Percentiles rank a stretch among this genome's conserved stretches.
These are phyloP conservation scores for Eulacestoma nigropectus DNA, from an alignment of 2,113 vertebrate genomes.

Conservation along the genomic window DNA sequence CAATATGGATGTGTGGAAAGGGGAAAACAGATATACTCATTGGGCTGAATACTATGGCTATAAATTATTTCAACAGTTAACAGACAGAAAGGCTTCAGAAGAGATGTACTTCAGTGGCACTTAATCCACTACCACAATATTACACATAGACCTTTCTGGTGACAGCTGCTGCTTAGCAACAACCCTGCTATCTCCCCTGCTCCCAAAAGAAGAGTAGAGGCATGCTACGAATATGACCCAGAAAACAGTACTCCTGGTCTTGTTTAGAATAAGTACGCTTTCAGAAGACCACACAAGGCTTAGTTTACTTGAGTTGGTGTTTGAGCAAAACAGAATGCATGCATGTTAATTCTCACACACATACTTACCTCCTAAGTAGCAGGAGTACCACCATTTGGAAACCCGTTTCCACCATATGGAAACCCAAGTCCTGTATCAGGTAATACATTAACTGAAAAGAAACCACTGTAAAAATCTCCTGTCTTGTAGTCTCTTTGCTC, in stretches of 20 bases:
- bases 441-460: not conserved
- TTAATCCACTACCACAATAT: not conserved
- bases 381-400: not conserved
- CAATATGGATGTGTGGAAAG: not conserved
- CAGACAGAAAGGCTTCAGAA: not conserved
- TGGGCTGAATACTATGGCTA: not conserved
- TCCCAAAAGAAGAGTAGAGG: not conserved
- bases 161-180: not conserved
- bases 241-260: not conserved
- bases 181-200: not conserved
- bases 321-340: not conserved
- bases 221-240: not conserved
- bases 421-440: not conserved
- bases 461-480: not conserved
- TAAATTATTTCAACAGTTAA: conserved; percentile 10
- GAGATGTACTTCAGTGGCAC: not conserved
- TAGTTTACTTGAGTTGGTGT: not conserved
- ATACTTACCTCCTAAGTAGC: not conserved
- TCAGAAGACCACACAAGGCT: not conserved
- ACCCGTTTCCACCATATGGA: not conserved
- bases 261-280: not conserved
- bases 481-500: not conserved
- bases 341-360: not conserved
- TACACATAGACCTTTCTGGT: not conserved
- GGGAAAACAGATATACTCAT: not conserved